Evolutionary conservation across 2,888 invertebrate genomes (phyloP).

Genomic region (Fragum fragum): DNA sequence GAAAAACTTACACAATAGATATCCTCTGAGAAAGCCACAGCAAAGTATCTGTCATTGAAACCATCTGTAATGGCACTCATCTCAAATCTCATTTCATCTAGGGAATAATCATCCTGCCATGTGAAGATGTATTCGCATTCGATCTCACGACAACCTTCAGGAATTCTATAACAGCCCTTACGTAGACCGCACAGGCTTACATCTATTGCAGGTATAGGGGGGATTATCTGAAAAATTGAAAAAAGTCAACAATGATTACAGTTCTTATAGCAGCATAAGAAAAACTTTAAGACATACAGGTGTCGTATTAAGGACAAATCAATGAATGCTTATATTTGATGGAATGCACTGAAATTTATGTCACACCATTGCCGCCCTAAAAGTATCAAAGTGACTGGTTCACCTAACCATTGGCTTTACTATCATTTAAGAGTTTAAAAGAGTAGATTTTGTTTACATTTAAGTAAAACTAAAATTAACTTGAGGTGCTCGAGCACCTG

Average conservation of each 20-base stretch:
- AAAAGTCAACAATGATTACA: not conserved
- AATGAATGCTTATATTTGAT: too few species aligned
- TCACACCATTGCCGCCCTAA: too few species aligned
- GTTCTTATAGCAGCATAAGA: too few species aligned
- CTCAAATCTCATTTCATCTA: slow-evolving; percentile 72
- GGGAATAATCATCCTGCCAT: slow-evolving; percentile 74
- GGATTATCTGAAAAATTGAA: slow-evolving; percentile 52
- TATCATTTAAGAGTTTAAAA: too few species aligned
- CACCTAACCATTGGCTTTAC: too few species aligned
- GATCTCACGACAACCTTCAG: slow-evolving; percentile 81
- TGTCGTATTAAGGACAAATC: too few species aligned
- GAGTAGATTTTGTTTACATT: too few species aligned
- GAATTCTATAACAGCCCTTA: slow-evolving; percentile 85
- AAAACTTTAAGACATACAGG: too few species aligned
- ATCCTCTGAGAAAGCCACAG: slow-evolving; percentile 84
- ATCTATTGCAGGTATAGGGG: slow-evolving; percentile 76
- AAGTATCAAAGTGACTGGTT: too few species aligned
- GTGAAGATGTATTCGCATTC: slow-evolving; percentile 85
- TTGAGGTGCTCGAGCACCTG: too few species aligned
- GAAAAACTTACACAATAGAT: slow-evolving; percentile 81
- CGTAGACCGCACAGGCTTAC: slow-evolving; percentile 79
- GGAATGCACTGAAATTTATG: too few species aligned
- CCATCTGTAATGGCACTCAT: slow-evolving; percentile 82
- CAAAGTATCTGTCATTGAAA: slow-evolving; percentile 83
- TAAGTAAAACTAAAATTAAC: too few species aligned